These are phyloP conservation scores for Pachycephala philippinensis DNA, from an alignment of 2,113 vertebrate genomes.

Conservation along the genomic window DNA sequence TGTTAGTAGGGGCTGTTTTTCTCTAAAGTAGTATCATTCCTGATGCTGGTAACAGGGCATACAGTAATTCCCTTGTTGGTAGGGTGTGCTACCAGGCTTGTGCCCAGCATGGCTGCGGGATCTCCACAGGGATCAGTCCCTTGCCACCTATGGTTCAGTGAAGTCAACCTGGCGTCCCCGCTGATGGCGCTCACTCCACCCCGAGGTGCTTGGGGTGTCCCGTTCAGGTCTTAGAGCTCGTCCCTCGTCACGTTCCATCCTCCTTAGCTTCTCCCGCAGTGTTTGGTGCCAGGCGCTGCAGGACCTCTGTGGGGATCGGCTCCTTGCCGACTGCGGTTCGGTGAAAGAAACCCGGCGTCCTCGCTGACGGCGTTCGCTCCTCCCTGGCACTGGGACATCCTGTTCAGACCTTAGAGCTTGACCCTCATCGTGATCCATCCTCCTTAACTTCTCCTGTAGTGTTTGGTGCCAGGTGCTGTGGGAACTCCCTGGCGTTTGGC, in stretches of 20 bases:
- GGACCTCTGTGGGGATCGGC: not conserved
- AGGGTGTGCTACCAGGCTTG: not conserved
- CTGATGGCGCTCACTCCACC: not conserved
- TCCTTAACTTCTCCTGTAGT: not conserved
- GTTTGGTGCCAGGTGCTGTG: not conserved
- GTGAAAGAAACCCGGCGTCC: not conserved
- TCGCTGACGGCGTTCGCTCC: not conserved
- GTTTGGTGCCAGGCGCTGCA: not conserved
- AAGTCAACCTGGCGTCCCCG: fast-evolving
- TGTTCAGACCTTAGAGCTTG: not conserved
- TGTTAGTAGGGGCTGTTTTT: not conserved
- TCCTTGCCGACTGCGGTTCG: fast-evolving
- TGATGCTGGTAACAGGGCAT: not conserved
- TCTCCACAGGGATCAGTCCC: not conserved
- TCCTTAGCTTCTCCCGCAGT: not conserved
- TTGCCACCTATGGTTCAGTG: not conserved
- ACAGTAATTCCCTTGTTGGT: not conserved
- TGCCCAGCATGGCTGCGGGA: fast-evolving
- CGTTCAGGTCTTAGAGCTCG: not conserved
- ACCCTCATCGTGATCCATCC: not conserved
- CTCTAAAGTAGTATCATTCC: not conserved
- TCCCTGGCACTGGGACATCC: fast-evolving
- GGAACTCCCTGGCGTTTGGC: fast-evolving
- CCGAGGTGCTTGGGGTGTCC: fast-evolving
- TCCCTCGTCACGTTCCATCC: not conserved